phyloP scores from a whole-genome alignment of 2,113 vertebrate species.

The Serilophus lunatus region DNA sequence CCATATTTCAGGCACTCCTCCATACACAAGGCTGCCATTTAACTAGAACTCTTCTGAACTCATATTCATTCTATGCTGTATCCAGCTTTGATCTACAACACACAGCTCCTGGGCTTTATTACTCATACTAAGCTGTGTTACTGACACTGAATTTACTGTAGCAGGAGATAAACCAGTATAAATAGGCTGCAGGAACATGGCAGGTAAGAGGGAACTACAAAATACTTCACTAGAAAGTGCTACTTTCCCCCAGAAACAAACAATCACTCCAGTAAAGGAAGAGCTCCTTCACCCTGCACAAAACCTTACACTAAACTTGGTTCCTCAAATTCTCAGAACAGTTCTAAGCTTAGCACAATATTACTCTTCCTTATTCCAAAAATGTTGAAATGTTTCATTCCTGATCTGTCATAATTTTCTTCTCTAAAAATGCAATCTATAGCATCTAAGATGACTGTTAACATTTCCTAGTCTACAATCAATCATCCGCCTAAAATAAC shows the following conservation, averaged over 20 bases:
- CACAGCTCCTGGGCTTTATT: background rate
- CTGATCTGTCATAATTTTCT: background rate
- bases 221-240: background rate
- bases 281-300: background rate
- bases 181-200: background rate
- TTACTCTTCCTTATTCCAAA: background rate
- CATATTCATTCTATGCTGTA: background rate
- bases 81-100: background rate
- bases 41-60: background rate
- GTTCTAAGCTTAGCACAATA: background rate
- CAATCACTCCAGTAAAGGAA: background rate
- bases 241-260: background rate
- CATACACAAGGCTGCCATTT: slow-evolving; percentile 1
- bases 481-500: slow-evolving; percentile 26
- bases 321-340: background rate
- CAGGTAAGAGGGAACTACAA: background rate
- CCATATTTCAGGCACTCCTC: background rate
- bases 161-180: background rate
- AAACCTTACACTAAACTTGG: background rate
- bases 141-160: background rate
- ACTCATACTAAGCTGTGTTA: background rate
- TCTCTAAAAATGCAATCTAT: background rate
- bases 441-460: background rate
- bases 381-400: background rate
- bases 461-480: background rate